Conservation (phyloP, 2,888 invertebrate genomes). For the Meteorus colon region DNA sequence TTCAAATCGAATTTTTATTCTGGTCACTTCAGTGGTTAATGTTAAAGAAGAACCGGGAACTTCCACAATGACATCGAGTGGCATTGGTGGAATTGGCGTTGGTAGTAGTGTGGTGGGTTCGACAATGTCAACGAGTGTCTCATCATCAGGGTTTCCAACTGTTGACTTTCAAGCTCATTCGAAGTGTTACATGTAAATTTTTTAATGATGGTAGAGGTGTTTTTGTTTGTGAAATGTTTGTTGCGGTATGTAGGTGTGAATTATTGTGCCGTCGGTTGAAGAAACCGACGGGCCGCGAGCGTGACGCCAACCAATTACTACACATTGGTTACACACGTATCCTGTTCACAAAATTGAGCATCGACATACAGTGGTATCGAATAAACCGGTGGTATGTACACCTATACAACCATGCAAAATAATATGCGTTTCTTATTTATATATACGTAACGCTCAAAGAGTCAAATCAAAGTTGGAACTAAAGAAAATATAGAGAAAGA, state of each 20-base stretch:
- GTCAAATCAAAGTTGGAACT: conserved; percentile 10
- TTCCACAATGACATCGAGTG: conserved; percentile 60
- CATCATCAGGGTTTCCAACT: conserved; percentile 63
- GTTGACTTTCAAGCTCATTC: conserved; percentile 68
- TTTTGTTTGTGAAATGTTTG: neutral
- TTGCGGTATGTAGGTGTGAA: neutral
- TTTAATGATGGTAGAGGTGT: neutral
- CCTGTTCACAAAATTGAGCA: conserved; percentile 11
- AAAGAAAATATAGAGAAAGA: neutral
- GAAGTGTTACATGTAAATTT: conserved; percentile 67
- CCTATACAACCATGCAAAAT: neutral
- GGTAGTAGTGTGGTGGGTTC: conserved; percentile 65
- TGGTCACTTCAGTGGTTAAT: conserved; percentile 60
- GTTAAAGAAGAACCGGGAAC: conserved; percentile 70
- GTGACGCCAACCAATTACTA: conserved; percentile 20
- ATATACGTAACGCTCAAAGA: conserved; percentile 29
- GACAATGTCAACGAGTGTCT: conserved; percentile 62
- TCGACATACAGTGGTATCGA: neutral
- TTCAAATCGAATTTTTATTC: neutral
- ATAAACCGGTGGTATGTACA: neutral
- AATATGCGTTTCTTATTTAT: conserved; percentile 22
- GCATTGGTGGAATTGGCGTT: conserved; percentile 61
- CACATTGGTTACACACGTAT: conserved; percentile 14
- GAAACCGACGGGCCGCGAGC: conserved; percentile 20
- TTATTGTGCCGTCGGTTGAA: conserved; percentile 21